phyloP scores from a whole-genome alignment of 2,113 vertebrate species.

The Hippocampus barbouri region DNA sequence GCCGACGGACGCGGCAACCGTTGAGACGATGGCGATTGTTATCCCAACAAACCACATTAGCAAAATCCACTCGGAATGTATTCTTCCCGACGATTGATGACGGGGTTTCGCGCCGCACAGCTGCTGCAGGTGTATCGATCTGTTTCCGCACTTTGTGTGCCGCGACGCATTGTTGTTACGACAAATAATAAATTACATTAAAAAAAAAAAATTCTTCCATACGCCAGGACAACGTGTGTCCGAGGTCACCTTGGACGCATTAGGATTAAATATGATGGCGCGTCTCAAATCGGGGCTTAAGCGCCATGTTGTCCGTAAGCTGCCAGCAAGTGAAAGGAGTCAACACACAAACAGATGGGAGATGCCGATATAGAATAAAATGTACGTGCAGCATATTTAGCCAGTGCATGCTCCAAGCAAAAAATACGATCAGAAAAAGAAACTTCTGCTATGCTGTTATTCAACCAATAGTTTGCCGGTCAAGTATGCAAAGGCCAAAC shows the following conservation, averaged over 20 bases:
- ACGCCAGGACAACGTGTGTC: conserved; percentile 44
- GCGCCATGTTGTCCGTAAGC: conserved; percentile 43
- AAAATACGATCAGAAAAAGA: too few species aligned
- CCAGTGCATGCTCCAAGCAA: background rate
- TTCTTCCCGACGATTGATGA: conserved; percentile 29
- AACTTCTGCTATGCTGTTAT: too few species aligned
- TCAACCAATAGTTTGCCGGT: too few species aligned
- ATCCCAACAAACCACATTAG: conserved; percentile 33
- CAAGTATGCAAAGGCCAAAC: too few species aligned
- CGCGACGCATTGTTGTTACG: background rate
- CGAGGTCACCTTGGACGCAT: conserved; percentile 66
- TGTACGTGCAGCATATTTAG: background rate
- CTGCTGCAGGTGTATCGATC: conserved; percentile 30
- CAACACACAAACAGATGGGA: conserved; percentile 14
- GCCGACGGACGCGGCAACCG: conserved; percentile 16
- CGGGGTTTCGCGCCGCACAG: background rate
- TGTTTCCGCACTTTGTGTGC: conserved; percentile 14
- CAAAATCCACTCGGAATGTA: conserved; percentile 35
- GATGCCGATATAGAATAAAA: conserved; percentile 34
- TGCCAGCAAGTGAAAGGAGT: conserved; percentile 44
- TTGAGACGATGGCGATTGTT: conserved; percentile 35
- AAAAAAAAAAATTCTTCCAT: conserved; percentile 30
- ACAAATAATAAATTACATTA: background rate
- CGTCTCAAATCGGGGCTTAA: conserved; percentile 64
- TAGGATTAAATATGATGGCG: conserved; percentile 65